Percentiles rank a stretch among this genome's conserved stretches.
These are phyloP conservation scores for Euzetes globulus DNA, from an alignment of 2,888 invertebrate genomes.

Conservation along the genomic window DNA sequence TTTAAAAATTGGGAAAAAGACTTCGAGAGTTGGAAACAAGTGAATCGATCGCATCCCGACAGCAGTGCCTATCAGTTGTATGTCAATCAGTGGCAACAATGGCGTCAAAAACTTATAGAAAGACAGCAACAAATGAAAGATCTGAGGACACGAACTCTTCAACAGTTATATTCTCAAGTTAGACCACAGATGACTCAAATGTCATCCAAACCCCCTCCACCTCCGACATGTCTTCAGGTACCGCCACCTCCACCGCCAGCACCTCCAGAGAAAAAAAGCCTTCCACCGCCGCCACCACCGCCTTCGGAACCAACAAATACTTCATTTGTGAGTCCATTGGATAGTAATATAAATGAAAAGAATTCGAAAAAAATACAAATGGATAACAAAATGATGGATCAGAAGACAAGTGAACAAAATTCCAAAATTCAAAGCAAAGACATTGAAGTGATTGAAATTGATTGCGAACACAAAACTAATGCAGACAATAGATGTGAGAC, in stretches of 20 bases:
- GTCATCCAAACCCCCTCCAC: background rate
- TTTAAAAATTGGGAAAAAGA: constrained; percentile 49
- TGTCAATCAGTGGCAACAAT: constrained; percentile 48
- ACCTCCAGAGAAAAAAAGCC: no score
- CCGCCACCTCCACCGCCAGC: background rate
- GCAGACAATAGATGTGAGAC: no score
- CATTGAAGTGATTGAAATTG: background rate
- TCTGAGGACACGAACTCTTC: constrained; percentile 25
- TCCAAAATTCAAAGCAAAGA: background rate
- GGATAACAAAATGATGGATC: no score
- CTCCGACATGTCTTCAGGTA: no score
- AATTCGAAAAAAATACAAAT: no score
- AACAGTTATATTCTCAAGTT: constrained; percentile 18
- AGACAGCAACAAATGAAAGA: constrained; percentile 39
- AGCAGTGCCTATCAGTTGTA: constrained; percentile 48
- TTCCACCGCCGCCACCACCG: background rate
- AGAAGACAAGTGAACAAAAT: background rate
- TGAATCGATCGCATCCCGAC: constrained; percentile 49
- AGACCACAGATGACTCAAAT: background rate
- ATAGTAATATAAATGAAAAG: no score
- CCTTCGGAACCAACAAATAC: no score
- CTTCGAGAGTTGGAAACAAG: constrained; percentile 49
- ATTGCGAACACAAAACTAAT: no score
- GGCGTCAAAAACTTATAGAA: constrained; percentile 38
- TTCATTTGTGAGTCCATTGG: no score